Evolutionary conservation across 2,888 invertebrate species (phyloP).

Genomic region (Limenitis camilla): DNA sequence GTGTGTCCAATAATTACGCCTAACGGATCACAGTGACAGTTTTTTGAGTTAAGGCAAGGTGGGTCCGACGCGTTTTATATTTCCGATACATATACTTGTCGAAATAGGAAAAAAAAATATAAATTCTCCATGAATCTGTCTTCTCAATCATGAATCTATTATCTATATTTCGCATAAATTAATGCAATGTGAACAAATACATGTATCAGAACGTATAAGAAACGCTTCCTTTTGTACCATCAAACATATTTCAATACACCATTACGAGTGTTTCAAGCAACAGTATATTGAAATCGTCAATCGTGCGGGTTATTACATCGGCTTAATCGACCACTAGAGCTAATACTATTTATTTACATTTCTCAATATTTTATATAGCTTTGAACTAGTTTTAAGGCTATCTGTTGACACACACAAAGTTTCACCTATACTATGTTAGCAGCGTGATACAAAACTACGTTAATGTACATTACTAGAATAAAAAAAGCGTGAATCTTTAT

Average conservation of each 20-base stretch:
- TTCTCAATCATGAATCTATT: background rate
- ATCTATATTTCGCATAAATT: background rate
- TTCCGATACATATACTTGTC: background rate
- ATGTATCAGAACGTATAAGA: background rate
- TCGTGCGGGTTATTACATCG: slow-evolving; percentile 47
- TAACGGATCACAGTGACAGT: slow-evolving; percentile 70
- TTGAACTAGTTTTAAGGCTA: slow-evolving; percentile 75
- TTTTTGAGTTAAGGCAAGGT: slow-evolving; percentile 69
- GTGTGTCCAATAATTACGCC: slow-evolving; percentile 49
- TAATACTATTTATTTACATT: slow-evolving; percentile 58
- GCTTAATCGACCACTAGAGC: slow-evolving; percentile 49
- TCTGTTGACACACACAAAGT: slow-evolving; percentile 62
- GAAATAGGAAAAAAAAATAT: background rate
- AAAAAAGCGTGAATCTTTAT: background rate
- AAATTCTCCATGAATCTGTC: background rate
- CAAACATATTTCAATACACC: slow-evolving; percentile 16
- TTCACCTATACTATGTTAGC: slow-evolving; percentile 47
- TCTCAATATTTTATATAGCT: slow-evolving; percentile 57
- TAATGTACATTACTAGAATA: background rate
- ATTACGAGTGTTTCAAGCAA: slow-evolving; percentile 4
- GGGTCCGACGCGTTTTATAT: slow-evolving; percentile 44
- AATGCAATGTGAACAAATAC: background rate
- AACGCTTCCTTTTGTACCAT: slow-evolving; percentile 27
- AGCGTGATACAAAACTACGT: slow-evolving; percentile 38
- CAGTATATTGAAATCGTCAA: slow-evolving; percentile 17